Base-by-base conservation (phyloP, 2,888 invertebrate genomes). In the Trachelus stipa region DNA sequence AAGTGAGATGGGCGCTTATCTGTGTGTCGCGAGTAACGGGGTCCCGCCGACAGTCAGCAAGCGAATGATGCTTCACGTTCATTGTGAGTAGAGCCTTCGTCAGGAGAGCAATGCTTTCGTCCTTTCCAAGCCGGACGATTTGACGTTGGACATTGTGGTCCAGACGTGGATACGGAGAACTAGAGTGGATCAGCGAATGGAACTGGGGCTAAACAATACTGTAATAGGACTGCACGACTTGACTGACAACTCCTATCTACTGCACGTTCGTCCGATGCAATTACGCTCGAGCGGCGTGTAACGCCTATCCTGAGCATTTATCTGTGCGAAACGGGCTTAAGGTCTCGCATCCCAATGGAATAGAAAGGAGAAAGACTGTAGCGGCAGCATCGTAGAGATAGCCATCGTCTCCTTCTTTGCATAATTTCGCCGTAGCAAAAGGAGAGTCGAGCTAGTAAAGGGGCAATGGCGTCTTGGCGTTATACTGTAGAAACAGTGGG, bases 41-140 rank as follows among this genome's bases (percentile, higher is more conserved):
- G 96, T 97, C 34, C 97, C 97, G 56, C 97, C 97, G 68, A 95
- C 97, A 73, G 97, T 97, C 90, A 97, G 97, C 93, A 97, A 97
- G 92, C 93, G 97, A 91, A 96, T 97, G 94, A 97, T 96, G 96
- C 94, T 97, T 81, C 97, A 97, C 92, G 97, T 97, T 85, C 96
- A 97, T 92, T 97, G 97, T 97, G 92, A 97, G 97, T 96, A 93
- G 82, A 81, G 69, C 69, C 23, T 56, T 23, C 12, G 4, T 40
- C 40, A 15, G 4, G 4, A 40, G 40, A 40, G 40, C 15, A 4
- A n/a, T 77, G 34, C 40, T 40, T 40, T 4, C 1, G 15, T 15
- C 15, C 15, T 1, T 15, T 40, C 1, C 40, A 40, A 15, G 40
- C 15, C 1, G 4, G 40, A 40, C 4, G 4, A 40, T 1, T 40